Evolutionary conservation across 2,113 vertebrate genomes (phyloP).

Genomic region (Gasterosteus aculeatus): DNA sequence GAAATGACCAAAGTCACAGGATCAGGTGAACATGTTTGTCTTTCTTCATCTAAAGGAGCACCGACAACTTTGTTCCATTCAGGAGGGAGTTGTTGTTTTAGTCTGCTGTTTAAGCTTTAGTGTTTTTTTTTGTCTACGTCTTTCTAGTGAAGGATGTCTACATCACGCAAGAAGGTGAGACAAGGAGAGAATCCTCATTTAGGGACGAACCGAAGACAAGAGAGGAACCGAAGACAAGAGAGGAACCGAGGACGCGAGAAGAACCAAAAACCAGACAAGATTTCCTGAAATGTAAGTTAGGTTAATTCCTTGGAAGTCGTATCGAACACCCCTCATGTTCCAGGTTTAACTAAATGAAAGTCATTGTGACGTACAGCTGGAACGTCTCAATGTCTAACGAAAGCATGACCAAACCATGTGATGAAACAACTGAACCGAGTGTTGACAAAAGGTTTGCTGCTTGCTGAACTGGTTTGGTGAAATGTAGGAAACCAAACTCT

Average conservation of each 20-base stretch:
- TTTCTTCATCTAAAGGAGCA: neutral
- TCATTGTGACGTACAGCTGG: neutral
- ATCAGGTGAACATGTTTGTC: constrained; percentile 64
- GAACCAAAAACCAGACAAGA: constrained; percentile 59
- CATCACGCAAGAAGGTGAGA: constrained; percentile 65
- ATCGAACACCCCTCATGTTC: neutral
- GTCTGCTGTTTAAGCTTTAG: neutral
- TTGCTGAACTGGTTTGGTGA: constrained; percentile 65
- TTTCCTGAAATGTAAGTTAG: constrained; percentile 77
- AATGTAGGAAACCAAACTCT: constrained; percentile 24
- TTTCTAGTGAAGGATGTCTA: constrained; percentile 73
- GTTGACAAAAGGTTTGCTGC: constrained; percentile 18
- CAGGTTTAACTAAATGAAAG: neutral
- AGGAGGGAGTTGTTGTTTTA: neutral
- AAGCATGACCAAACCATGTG: neutral
- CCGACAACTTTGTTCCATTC: neutral
- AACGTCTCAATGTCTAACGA: neutral
- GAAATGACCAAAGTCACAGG: constrained; percentile 77
- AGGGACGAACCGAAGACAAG: constrained; percentile 50
- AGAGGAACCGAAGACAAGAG: constrained; percentile 37
- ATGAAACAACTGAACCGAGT: constrained; percentile 40
- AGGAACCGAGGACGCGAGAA: constrained; percentile 53
- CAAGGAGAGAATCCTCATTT: constrained; percentile 48
- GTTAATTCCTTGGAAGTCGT: neutral
- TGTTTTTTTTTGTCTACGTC: neutral